Conservation (phyloP, 2,797 vertebrate species). For the Pipistrellus nathusii region DNA sequence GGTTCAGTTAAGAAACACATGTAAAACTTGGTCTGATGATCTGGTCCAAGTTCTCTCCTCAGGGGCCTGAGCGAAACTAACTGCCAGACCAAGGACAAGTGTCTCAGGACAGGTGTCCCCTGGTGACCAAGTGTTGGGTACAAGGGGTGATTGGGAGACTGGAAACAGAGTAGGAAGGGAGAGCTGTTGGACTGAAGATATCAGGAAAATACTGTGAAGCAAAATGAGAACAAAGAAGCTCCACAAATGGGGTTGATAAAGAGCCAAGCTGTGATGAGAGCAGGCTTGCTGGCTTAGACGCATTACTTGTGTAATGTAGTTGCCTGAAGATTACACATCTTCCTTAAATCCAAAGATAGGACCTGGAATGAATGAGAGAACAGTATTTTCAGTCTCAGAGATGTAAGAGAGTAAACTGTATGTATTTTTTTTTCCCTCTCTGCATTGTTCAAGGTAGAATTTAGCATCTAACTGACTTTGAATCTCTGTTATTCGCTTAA, state of each 20-base stretch:
- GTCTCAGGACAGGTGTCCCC: neutral
- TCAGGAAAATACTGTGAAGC: neutral
- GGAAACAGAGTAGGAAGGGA: neutral
- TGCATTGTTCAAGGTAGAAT: neutral
- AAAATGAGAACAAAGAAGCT: neutral
- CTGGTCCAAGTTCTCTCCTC: neutral
- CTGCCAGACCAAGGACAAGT: neutral
- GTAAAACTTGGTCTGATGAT: neutral
- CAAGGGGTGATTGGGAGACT: neutral
- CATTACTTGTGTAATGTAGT: neutral
- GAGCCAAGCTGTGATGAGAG: neutral
- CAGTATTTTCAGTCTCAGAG: neutral
- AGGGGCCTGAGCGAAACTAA: neutral
- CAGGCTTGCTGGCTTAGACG: neutral
- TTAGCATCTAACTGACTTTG: neutral
- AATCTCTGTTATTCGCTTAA: neutral
- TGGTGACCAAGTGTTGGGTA: neutral
- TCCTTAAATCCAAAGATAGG: neutral
- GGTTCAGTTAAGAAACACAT: neutral
- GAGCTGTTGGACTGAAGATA: neutral
- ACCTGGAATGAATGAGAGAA: neutral
- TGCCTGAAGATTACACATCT: neutral
- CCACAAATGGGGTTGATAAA: neutral
- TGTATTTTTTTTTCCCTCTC: neutral
- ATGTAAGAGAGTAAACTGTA: neutral